Percentiles rank a stretch among this genome's conserved stretches.
Conservation (phyloP, 2,797 vertebrate genomes). For the Enteromius fasciolatus region DNA sequence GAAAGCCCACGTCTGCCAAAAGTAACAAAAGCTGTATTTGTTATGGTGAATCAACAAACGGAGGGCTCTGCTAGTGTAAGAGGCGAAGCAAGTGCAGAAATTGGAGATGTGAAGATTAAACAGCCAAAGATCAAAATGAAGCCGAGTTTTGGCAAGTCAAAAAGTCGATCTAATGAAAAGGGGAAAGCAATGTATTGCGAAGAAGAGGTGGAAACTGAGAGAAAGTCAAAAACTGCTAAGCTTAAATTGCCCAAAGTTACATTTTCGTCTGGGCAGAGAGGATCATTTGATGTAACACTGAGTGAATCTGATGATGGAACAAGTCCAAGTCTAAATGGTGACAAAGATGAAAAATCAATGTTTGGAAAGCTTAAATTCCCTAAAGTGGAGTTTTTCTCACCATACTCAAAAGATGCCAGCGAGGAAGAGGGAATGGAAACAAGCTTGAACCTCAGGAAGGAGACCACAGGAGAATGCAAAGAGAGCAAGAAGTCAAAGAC, state of each 20-base stretch:
- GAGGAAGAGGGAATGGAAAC: constrained; percentile 61
- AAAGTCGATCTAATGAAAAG: constrained; percentile 65
- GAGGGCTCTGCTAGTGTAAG: constrained; percentile 56
- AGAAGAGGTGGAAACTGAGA: constrained; percentile 54
- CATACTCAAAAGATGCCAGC: constrained; percentile 68
- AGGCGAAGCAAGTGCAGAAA: constrained; percentile 54
- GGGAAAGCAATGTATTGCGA: constrained; percentile 58
- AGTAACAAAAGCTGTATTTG: constrained; percentile 78
- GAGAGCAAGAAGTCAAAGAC: constrained; percentile 55
- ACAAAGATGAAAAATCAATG: constrained; percentile 67
- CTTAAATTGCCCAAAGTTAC: constrained; percentile 77
- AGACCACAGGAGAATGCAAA: constrained; percentile 56
- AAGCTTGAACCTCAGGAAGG: constrained; percentile 57
- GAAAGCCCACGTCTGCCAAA: constrained; percentile 76
- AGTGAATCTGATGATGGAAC: constrained; percentile 58
- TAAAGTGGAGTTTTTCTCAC: constrained; percentile 80
- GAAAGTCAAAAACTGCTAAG: constrained; percentile 63
- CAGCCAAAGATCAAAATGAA: constrained; percentile 74
- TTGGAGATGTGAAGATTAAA: constrained; percentile 64
- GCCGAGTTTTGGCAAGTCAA: constrained; percentile 69
- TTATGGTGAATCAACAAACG: constrained; percentile 71
- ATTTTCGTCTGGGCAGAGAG: constrained; percentile 70
- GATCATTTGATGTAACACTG: constrained; percentile 58
- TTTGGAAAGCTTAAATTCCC: constrained; percentile 80
- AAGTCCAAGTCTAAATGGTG: constrained; percentile 64